phyloP scores from a whole-genome alignment of 1,140 invertebrate species.

The Dolichoris vasculosae region DNA sequence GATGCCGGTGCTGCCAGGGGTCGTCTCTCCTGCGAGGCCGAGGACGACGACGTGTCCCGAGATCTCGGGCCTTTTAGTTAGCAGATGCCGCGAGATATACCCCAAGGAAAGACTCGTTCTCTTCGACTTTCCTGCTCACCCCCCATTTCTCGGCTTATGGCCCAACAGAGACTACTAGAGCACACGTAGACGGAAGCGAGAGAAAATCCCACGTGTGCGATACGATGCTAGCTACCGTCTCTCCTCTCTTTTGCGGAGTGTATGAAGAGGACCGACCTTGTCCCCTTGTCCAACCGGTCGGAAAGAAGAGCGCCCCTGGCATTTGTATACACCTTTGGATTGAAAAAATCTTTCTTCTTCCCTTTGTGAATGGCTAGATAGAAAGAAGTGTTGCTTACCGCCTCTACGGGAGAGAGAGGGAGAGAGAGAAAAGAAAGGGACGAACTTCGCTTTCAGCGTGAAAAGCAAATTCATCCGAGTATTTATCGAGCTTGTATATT shows the following conservation, averaged over 20 bases:
- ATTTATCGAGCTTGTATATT: background rate
- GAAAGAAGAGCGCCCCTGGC: slow-evolving; percentile 1
- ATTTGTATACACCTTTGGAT: slow-evolving; percentile 39
- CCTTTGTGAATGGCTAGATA: background rate
- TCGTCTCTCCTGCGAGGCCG: slow-evolving; percentile 25
- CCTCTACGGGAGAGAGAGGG: background rate
- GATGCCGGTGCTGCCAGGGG: slow-evolving; percentile 1
- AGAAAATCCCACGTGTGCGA: slow-evolving; percentile 35
- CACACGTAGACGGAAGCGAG: slow-evolving; percentile 8
- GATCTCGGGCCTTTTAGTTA: slow-evolving; percentile 69
- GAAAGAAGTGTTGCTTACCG: background rate
- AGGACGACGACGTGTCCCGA: slow-evolving; percentile 29
- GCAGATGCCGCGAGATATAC: slow-evolving; percentile 70
- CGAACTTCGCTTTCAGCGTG: background rate
- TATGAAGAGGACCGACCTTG: slow-evolving; percentile 38
- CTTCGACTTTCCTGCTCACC: background rate
- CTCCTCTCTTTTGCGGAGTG: background rate
- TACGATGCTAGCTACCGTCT: background rate
- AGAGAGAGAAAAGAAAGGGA: background rate
- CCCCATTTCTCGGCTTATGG: background rate
- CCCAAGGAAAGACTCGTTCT: slow-evolving; percentile 20
- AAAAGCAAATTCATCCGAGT: background rate
- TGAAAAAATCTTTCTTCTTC: slow-evolving; percentile 22
- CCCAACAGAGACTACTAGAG: background rate
- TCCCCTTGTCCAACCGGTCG: slow-evolving; percentile 25